phyloP scores from a whole-genome alignment of 2,888 invertebrate genomes.

The Sylvicola cinctus region DNA sequence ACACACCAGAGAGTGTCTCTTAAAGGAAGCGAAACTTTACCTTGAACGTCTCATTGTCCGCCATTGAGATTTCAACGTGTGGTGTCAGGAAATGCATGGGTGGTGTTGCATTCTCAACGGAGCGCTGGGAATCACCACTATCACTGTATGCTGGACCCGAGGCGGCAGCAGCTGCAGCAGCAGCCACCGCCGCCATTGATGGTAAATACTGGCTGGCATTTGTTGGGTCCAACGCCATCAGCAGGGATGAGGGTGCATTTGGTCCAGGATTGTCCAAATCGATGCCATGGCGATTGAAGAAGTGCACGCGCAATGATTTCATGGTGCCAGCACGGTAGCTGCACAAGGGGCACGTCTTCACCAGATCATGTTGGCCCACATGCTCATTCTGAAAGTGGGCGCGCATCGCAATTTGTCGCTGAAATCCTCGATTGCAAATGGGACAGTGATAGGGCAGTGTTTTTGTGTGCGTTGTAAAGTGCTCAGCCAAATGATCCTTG shows the following conservation, averaged over 20 bases:
- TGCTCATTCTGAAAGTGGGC: constrained; percentile 88
- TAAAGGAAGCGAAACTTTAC: constrained; percentile 1
- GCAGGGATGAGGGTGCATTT: constrained; percentile 51
- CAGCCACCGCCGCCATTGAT: constrained; percentile 28
- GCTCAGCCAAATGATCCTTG: constrained; percentile 82
- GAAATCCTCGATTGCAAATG: constrained; percentile 78
- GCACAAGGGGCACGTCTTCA: constrained; percentile 77
- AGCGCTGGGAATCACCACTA: constrained; percentile 64
- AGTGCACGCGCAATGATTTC: constrained; percentile 76
- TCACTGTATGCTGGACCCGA: constrained; percentile 59
- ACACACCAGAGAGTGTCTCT: not conserved
- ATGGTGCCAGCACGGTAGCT: constrained; percentile 75
- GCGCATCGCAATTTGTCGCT: constrained; percentile 81
- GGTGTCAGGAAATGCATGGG: constrained; percentile 84
- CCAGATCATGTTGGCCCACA: constrained; percentile 74
- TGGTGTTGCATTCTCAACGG: constrained; percentile 71
- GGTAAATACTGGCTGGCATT: constrained; percentile 34
- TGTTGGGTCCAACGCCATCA: constrained; percentile 42
- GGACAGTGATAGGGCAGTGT: constrained; percentile 84
- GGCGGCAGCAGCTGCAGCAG: constrained; percentile 25
- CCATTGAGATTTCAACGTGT: constrained; percentile 79
- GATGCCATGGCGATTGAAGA: constrained; percentile 78
- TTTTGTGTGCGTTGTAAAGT: constrained; percentile 82
- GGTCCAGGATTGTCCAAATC: constrained; percentile 79
- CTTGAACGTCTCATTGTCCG: constrained; percentile 40